Conservation (phyloP, 2,113 vertebrate genomes). For the Clarias macrocephalus region DNA sequence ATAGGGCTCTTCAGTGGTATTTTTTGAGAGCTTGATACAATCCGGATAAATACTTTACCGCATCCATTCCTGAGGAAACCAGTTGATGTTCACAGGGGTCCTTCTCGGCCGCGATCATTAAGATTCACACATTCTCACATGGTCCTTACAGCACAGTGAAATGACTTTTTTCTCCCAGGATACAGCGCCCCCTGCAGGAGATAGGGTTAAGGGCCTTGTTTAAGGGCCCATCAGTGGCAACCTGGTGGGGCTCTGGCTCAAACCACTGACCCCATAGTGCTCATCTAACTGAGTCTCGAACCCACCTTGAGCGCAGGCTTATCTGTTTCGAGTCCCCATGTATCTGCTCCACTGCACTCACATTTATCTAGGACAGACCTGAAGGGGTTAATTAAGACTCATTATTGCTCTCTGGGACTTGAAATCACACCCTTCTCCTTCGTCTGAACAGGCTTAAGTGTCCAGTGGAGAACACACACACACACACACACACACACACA, state of each 20-base stretch:
- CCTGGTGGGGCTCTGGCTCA: no score
- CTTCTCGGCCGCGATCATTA: background rate
- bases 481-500: no score
- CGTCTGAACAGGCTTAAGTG: background rate
- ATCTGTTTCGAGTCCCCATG: background rate
- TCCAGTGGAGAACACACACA: background rate
- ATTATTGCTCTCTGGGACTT: background rate
- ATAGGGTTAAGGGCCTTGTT: no score
- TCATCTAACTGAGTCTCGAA: background rate
- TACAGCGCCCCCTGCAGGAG: no score
- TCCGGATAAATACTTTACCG: background rate
- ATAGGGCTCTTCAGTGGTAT: background rate
- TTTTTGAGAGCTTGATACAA: background rate
- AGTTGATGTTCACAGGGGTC: background rate
- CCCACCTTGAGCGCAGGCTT: background rate
- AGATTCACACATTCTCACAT: no score
- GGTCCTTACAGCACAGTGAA: no score
- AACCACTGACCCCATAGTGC: no score
- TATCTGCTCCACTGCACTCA: background rate
- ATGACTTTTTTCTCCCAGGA: no score
- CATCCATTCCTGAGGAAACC: background rate
- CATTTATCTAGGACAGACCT: background rate
- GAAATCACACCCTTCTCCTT: background rate
- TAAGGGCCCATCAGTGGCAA: no score
- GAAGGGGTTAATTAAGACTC: background rate